These are phyloP conservation scores for Amphibalanus amphitrite DNA, from an alignment of 1,140 invertebrate species.

Conservation along the genomic window DNA sequence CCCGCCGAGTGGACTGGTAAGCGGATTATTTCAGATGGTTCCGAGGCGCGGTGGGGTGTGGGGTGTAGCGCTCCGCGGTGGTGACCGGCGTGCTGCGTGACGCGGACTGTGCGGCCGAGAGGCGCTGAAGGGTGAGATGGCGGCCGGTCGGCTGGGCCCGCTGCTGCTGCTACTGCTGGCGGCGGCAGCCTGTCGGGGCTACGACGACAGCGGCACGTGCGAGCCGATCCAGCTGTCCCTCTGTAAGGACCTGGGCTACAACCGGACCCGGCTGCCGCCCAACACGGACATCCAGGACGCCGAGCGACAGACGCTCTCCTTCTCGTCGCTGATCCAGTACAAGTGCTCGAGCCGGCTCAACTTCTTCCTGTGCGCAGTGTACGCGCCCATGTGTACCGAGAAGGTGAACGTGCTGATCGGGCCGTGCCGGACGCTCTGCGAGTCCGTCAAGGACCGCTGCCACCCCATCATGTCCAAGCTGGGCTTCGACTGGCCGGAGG, in stretches of 20 bases:
- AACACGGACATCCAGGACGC: conserved; percentile 73
- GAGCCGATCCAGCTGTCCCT: conserved; percentile 67
- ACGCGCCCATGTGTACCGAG: conserved; percentile 93
- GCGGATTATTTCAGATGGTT: no score
- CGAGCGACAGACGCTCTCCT: conserved; percentile 64
- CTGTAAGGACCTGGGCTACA: conserved; percentile 72
- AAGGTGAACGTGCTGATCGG: conserved; percentile 81
- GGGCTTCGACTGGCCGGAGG: conserved; percentile 77
- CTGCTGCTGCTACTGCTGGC: neutral
- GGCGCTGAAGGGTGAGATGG: no score
- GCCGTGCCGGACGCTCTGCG: conserved; percentile 76
- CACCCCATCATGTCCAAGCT: conserved; percentile 72
- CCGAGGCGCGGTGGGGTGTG: no score
- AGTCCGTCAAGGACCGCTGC: conserved; percentile 64
- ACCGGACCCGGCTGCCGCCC: conserved; percentile 78
- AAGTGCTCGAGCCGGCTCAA: conserved; percentile 77
- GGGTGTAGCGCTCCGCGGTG: no score
- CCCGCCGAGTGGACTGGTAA: no score
- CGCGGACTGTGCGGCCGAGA: no score
- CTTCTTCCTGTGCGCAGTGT: conserved; percentile 83
- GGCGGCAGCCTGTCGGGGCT: neutral
- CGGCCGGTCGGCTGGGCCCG: neutral
- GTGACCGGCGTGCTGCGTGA: no score
- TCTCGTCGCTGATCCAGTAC: conserved; percentile 78
- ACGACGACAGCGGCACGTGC: conserved; percentile 29